Percentiles rank a stretch among this genome's conserved stretches.
phyloP scores from a whole-genome alignment of 2,888 invertebrate species.

The Beris morrisii region DNA sequence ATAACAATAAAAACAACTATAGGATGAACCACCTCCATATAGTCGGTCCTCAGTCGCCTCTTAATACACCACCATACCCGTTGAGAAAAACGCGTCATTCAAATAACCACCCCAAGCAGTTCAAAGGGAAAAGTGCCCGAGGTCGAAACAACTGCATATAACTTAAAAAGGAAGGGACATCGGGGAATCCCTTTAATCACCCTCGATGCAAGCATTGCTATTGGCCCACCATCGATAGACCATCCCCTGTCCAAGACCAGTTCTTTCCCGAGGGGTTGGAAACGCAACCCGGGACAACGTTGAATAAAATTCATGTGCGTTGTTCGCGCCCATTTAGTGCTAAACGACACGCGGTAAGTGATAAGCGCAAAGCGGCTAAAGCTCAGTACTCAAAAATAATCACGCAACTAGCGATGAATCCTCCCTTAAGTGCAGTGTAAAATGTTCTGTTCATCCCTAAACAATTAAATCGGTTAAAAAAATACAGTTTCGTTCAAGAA shows the following conservation, averaged over 20 bases:
- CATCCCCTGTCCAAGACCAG: slow-evolving; percentile 45
- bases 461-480: not conserved
- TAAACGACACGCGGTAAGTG: slow-evolving; percentile 26
- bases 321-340: slow-evolving; percentile 32
- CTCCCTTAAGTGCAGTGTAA: slow-evolving; percentile 1
- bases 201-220: slow-evolving; percentile 40
- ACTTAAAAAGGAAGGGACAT: slow-evolving; percentile 22
- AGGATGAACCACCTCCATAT: slow-evolving; percentile 15
- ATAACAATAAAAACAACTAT: no score
- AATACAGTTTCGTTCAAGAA: slow-evolving; percentile 11
- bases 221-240: slow-evolving; percentile 43
- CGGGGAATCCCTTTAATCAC: slow-evolving; percentile 47
- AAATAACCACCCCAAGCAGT: slow-evolving; percentile 6
- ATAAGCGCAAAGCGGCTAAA: slow-evolving; percentile 26
- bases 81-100: not conserved
- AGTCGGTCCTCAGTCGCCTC: not conserved
- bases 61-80: no score
- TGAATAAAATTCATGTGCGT: slow-evolving; percentile 19
- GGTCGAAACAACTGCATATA: not conserved
- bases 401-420: slow-evolving; percentile 8
- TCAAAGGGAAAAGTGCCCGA: slow-evolving; percentile 8
- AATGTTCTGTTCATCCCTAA: not conserved
- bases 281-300: no score
- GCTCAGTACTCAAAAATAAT: slow-evolving; percentile 9
- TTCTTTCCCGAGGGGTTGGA: slow-evolving; percentile 12